Percentiles rank a stretch among this genome's conserved stretches.
phyloP scores from a whole-genome alignment of 2,113 vertebrate genomes.

The Ondatra zibethicus region DNA sequence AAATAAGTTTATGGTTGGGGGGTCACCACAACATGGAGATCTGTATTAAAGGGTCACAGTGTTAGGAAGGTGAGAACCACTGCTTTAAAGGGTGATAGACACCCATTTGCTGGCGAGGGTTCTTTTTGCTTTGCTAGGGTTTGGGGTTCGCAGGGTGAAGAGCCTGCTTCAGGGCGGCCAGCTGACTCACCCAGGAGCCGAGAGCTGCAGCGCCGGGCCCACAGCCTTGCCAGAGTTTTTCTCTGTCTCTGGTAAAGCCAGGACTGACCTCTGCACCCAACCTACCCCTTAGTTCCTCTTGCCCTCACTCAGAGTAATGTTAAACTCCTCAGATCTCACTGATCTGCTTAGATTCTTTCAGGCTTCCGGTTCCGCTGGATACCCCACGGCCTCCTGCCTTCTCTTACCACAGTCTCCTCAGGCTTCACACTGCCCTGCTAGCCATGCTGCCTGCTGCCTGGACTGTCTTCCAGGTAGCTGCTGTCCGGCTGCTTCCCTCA shows the following conservation, averaged over 20 bases:
- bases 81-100: neutral
- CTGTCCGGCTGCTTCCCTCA: neutral
- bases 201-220: accelerated
- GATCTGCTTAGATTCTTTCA: neutral
- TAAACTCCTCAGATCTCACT: neutral
- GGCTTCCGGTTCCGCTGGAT: neutral
- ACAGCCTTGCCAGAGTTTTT: neutral
- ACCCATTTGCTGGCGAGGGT: neutral
- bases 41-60: neutral
- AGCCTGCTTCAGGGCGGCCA: neutral
- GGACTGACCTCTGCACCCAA: neutral
- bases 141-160: neutral
- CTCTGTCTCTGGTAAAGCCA: neutral
- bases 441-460: neutral
- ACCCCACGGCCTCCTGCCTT: neutral
- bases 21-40: neutral
- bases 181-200: neutral
- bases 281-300: neutral
- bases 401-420: neutral
- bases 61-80: neutral
- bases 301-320: neutral
- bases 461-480: neutral
- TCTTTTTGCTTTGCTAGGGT: neutral
- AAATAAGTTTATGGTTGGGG: neutral
- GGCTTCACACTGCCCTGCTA: accelerated